Base-by-base conservation (phyloP, 2,888 invertebrate genomes). In the Cryptus armator region DNA sequence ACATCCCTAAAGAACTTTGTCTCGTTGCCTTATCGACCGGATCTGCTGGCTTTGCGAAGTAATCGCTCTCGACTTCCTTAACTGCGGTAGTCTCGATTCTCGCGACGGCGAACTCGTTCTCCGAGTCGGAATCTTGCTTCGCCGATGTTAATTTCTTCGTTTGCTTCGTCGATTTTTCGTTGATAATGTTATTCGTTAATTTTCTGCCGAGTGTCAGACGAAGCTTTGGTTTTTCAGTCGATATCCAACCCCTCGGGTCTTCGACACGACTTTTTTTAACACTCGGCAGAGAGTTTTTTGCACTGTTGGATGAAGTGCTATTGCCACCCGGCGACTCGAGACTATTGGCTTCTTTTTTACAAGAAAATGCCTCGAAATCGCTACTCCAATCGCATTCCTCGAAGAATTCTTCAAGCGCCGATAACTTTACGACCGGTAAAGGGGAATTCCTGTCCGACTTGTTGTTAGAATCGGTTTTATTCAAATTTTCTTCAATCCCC, bases 351-450 rank as follows among this genome's bases (percentile, higher is more conserved):
- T 9, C 14, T 74, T 19, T 19, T 66, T 59, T 16, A n/a, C 10
- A 46, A 0, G 53, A 24, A 7, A 71, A 56, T 14, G 51, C 48
- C 19, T 88, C 87, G 14, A 91, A 89, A 77, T 91, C 90, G 19
- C 87, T 89, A n/a, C 86, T 84, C 91, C 91, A 91, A n/a, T 90
- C 86, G 43, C 71, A 88, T 43, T 89, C 88, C 43, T 87, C 86
- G 1, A 87, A 1, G n/a, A 83, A 43, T 5, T 62, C 59, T 53
- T 86, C 83, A 5, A n/a, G 2, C 62, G n/a, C 43, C 7, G 46
- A 48, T 14, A 48, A 56, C 64, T 84, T 71, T 6, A 51, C 19
- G 14, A 24, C 2, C 64, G 62, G 24, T 1, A 19, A 16, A 16
- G 46, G 9, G 12, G 19, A 44, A 71, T 79, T 64, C 43, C 62